phyloP scores from a whole-genome alignment of 2,888 invertebrate genomes.

The Alentia gelatinosa region DNA sequence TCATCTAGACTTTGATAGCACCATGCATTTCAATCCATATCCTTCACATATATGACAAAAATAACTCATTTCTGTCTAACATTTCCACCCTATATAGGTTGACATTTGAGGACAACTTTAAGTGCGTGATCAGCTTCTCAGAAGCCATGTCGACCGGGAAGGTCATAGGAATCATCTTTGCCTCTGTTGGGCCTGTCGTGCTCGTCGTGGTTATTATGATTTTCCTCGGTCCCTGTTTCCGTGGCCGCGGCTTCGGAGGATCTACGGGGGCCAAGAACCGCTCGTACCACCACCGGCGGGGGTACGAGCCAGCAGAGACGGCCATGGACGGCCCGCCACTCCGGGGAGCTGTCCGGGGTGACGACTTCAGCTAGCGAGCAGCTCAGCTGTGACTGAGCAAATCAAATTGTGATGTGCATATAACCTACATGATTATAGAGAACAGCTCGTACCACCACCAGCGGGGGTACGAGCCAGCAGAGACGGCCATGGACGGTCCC shows the following conservation, averaged over 20 bases:
- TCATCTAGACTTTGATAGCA: too few species aligned
- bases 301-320: neutral
- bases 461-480: slow-evolving; percentile 6
- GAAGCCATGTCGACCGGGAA: slow-evolving; percentile 45
- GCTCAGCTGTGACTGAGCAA: too few species aligned
- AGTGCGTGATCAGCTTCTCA: slow-evolving; percentile 27
- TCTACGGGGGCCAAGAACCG: slow-evolving; percentile 26
- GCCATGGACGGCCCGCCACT: neutral
- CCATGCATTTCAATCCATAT: too few species aligned
- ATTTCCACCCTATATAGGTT: too few species aligned
- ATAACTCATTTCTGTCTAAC: too few species aligned
- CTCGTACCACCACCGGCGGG: slow-evolving; percentile 35
- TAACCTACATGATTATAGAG: too few species aligned
- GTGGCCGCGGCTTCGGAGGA: slow-evolving; percentile 55
- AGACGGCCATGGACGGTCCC: neutral
- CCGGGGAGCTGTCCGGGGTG: neutral
- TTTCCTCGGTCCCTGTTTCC: slow-evolving; percentile 56
- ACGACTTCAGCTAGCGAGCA: too few species aligned
- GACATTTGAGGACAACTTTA: slow-evolving; percentile 43
- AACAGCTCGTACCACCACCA: slow-evolving; percentile 28
- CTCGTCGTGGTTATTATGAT: slow-evolving; percentile 51
- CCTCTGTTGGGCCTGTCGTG: slow-evolving; percentile 28
- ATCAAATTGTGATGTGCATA: too few species aligned
- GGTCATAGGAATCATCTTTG: slow-evolving; percentile 56
- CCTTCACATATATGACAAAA: too few species aligned